Percentiles rank a stretch among this genome's conserved stretches.
Evolutionary conservation across 1,140 invertebrate genomes (phyloP).

Genomic region (Eupeodes corollae): DNA sequence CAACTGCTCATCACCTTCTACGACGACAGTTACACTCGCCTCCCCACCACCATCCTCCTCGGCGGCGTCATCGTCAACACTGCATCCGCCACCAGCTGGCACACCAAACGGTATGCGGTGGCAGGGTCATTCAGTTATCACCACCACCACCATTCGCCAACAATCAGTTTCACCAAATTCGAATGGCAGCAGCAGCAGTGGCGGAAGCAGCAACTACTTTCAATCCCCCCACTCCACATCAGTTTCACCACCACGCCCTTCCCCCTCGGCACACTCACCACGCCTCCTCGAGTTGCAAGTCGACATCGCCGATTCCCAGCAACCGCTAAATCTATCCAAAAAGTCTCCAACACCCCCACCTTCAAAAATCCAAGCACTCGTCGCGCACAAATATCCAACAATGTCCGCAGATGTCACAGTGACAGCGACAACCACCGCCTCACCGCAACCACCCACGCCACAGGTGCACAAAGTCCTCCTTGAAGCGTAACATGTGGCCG

Average conservation of each 20-base stretch:
- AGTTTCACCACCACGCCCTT: constrained; percentile 40
- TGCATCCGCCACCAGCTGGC: background rate
- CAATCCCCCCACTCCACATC: constrained; percentile 41
- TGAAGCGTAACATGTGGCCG: constrained; percentile 40
- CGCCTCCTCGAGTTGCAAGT: constrained; percentile 59
- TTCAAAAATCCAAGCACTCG: constrained; percentile 37
- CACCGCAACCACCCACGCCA: constrained; percentile 1
- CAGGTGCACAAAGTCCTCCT: constrained; percentile 44
- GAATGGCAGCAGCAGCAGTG: constrained; percentile 17
- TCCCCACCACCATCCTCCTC: constrained; percentile 10
- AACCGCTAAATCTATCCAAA: constrained; percentile 77
- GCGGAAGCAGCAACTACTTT: constrained; percentile 37
- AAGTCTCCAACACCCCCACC: constrained; percentile 72
- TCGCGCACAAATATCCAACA: constrained; percentile 26
- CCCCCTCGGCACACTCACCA: constrained; percentile 32
- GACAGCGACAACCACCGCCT: constrained; percentile 16
- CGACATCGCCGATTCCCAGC: constrained; percentile 66
- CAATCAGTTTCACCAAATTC: constrained; percentile 28
- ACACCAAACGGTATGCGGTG: constrained; percentile 23
- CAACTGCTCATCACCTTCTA: constrained; percentile 11
- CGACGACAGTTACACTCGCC: constrained; percentile 9
- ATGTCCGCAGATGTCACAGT: constrained; percentile 30
- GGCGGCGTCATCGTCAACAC: background rate
- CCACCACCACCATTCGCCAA: constrained; percentile 38
- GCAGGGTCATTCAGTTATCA: constrained; percentile 38